These are phyloP conservation scores for Drosophila arawakana DNA, from an alignment of 1,140 invertebrate species.

Conservation along the genomic window DNA sequence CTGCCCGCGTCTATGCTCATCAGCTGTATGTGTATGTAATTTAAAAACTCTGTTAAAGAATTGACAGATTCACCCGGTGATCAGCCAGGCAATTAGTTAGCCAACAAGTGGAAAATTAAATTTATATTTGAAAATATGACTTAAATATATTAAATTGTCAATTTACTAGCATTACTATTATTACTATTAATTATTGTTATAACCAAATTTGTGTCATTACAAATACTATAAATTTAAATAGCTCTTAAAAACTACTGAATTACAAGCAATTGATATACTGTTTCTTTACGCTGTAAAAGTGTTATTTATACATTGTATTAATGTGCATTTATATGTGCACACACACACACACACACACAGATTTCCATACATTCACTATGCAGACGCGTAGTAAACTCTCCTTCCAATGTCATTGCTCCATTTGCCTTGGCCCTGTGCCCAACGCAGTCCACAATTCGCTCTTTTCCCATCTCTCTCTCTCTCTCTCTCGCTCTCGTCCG, in stretches of 20 bases:
- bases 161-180: too few species aligned
- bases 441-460: constrained; percentile 13
- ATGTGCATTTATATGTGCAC: background rate
- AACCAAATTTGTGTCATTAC: background rate
- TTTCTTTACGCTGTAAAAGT: too few species aligned
- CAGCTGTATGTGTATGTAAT: background rate
- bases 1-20: background rate
- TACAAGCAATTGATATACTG: too few species aligned
- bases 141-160: background rate
- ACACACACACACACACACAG: background rate
- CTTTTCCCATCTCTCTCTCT: background rate
- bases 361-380: background rate
- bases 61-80: constrained; percentile 2
- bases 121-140: background rate
- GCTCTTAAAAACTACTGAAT: too few species aligned
- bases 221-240: too few species aligned
- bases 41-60: constrained; percentile 52
- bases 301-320: too few species aligned
- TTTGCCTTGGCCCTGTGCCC: constrained; percentile 74
- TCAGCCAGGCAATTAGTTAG: constrained; percentile 20
- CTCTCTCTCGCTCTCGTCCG: constrained; percentile 5
- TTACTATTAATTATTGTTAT: too few species aligned
- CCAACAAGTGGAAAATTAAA: background rate
- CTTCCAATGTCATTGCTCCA: constrained; percentile 62
- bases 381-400: constrained; percentile 4